Base-by-base conservation (phyloP, 2,888 invertebrate genomes). In the Pteria penguin region DNA sequence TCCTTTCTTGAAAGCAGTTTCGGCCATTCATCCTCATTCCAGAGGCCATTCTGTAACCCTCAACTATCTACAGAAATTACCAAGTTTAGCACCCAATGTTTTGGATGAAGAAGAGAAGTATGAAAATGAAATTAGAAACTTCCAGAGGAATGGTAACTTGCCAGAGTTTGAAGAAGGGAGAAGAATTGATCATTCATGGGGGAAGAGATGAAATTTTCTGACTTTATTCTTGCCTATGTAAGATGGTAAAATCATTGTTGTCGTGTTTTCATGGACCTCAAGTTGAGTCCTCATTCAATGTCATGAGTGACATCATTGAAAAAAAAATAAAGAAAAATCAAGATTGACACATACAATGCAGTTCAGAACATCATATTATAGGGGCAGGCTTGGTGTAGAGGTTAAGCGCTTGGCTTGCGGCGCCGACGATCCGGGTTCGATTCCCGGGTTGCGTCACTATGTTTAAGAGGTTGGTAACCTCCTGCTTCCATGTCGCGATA, bases 181-280 rank as follows among this genome's bases (percentile, higher is more conserved):
- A 18, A 62, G 63, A 14, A 68, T 71, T 24, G 71, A 78, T 58
- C 22, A 33, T 14, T 76, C 78, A 72, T 81, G 78, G 78, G 72
- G 67, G 8, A 55, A 31, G n/a, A 11, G 66, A 74, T 32, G 27
- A 61, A 4, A 14, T 32, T 4, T 27, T 22, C 2, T 45, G 58
- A 11, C 70, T 24, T 31, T 78, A 75, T 26, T 65, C 78, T 3
- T 22, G 22, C 27, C 67, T 76, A 18, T n/a, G 63, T 2, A 79
- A 76, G 32, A 45, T 80, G 45, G 78, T 61, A 24, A 54, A 66
- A 11, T 63, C 78, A 52, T 4, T 71, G 14, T 66, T 80, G 2
- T 69, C 55, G 31, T 61, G 69, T 31, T 84, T 84, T 58, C 80
- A 83, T 81, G 83, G 82, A 24, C 81, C 80, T 2, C 75, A 74